Evolutionary conservation across 2,113 vertebrate genomes (phyloP), one percentile per base, ranked within the genome.

Genomic region (Merops nubicus): DNA sequence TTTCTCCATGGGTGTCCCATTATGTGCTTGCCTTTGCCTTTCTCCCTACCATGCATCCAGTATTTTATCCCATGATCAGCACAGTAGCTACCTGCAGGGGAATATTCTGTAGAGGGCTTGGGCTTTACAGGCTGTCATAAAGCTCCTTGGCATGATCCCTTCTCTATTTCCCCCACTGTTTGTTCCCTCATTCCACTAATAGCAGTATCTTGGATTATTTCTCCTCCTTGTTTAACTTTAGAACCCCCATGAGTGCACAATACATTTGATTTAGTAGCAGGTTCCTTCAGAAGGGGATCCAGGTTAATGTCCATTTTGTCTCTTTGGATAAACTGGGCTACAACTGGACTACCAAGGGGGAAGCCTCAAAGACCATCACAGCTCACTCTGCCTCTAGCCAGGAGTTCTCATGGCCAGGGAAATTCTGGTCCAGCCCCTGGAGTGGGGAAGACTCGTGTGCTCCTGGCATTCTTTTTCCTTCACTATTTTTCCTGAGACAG

Each of bases 271-370:
- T 93, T 83, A 64, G 85, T 89, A 29, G 43, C 6, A 6, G 16
- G 75, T 91, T 82, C 65, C 51, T 64, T 23, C 79, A 31, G 72
- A 72, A 85, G 14, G 48, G 22, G 33, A 56, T 70, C 51, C 38
- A 26, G 23, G 11, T 28, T 85, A n/a, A 56, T 51, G 60, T 8
- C 18, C 5, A 25, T 48, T 88, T 79, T 60, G 57, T 57, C 40
- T 64, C 64, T 45, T 14, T 79, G 42, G n/a, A 29, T 36, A 93
- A 45, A 31, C 63, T 72, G 40, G 28, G 8, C 4, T 77, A 45
- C 15, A 50, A 11, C 12, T 34, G 38, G 42, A 15, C 29, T 34
- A 1, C 18, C 0, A 0, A 84, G 16, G 29, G 21, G 6, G 8
- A 77, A 63, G 13, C 42, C 34, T 84, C 0, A 0, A 88, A 77